These are phyloP conservation scores for Physocephala rufipes DNA, from an alignment of 2,888 invertebrate species.

Conservation along the genomic window DNA sequence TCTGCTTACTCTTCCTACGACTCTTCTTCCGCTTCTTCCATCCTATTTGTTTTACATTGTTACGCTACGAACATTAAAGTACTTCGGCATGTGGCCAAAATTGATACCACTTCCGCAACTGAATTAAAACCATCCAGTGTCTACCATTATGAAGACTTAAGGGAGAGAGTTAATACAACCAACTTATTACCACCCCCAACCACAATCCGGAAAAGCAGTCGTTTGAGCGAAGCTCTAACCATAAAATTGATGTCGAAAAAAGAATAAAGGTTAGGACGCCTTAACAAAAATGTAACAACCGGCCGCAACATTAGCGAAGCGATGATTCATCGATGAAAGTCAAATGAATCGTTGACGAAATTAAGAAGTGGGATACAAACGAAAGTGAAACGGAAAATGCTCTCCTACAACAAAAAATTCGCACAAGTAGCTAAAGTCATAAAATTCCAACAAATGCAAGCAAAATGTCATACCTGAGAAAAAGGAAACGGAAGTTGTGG, in stretches of 20 bases:
- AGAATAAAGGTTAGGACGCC: no score
- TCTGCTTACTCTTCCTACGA: neutral
- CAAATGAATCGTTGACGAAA: no score
- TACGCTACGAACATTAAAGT: constrained; percentile 24
- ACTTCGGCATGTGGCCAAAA: constrained; percentile 28
- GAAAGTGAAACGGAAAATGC: no score
- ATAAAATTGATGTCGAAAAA: neutral
- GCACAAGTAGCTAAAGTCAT: no score
- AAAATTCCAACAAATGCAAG: no score
- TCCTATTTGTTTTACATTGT: constrained; percentile 21
- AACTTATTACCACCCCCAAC: neutral
- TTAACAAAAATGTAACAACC: no score
- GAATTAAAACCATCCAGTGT: neutral
- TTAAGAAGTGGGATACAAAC: no score
- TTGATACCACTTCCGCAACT: constrained; percentile 25
- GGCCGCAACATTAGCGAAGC: no score
- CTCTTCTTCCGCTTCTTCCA: neutral
- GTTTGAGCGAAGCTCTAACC: neutral
- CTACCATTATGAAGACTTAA: neutral
- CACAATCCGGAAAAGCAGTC: neutral
- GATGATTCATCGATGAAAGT: no score
- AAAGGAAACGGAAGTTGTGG: no score
- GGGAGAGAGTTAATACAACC: neutral
- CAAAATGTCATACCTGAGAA: no score
- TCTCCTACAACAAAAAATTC: no score